These are phyloP conservation scores for Hemibagrus wyckioides DNA, from an alignment of 2,113 vertebrate species.

Conservation along the genomic window DNA sequence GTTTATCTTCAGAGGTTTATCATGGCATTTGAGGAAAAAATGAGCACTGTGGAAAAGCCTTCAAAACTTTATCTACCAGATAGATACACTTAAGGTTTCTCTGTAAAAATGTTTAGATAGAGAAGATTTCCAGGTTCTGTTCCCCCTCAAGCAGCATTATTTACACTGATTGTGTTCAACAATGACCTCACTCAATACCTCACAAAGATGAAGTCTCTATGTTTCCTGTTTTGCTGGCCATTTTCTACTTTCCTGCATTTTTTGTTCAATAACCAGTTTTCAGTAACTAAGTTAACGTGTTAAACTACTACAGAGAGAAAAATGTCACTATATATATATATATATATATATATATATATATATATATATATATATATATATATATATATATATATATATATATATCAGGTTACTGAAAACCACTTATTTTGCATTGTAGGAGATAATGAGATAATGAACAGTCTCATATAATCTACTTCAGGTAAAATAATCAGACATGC, in stretches of 20 bases:
- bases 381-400: too few species aligned
- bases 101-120: neutral
- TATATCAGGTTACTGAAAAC: too few species aligned
- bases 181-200: neutral
- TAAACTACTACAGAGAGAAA: neutral
- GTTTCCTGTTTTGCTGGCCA: neutral
- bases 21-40: neutral
- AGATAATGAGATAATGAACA: neutral
- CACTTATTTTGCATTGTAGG: too few species aligned
- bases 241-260: neutral
- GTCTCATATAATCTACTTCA: neutral
- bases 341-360: too few species aligned
- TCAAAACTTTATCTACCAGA: neutral
- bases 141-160: neutral
- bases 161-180: neutral
- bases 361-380: too few species aligned
- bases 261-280: neutral
- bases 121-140: slow-evolving; percentile 9
- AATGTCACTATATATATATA: neutral
- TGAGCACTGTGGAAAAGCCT: neutral
- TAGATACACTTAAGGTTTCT: slow-evolving; percentile 18
- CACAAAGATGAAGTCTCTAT: neutral
- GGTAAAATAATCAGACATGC: neutral
- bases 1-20: slow-evolving; percentile 22
- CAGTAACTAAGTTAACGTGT: neutral